Evolutionary conservation across 2,797 vertebrate species (phyloP).

Genomic region (Staurois parvus): DNA sequence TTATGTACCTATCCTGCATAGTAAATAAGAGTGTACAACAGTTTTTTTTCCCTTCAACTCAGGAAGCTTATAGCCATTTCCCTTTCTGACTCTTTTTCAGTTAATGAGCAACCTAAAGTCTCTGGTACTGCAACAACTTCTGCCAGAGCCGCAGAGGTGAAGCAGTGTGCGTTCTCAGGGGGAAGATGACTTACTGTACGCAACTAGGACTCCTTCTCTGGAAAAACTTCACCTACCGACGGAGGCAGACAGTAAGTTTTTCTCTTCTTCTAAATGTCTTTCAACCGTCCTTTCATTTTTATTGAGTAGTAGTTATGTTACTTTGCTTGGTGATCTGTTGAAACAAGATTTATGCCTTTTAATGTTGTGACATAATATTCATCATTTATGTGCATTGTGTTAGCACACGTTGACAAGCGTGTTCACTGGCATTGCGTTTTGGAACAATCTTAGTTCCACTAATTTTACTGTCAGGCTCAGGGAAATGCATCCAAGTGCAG

Average conservation of each 20-base stretch:
- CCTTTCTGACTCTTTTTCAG: slow-evolving; percentile 65
- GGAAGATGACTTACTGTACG: slow-evolving; percentile 85
- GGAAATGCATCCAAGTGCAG: too few relatives aligned
- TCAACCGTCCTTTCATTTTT: not conserved
- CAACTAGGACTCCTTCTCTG: slow-evolving; percentile 93
- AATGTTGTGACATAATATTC: too few relatives aligned
- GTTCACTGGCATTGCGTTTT: not conserved
- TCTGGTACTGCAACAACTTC: slow-evolving; percentile 68
- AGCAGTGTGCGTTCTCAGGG: slow-evolving; percentile 69
- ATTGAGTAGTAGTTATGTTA: not conserved
- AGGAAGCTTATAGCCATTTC: slow-evolving; percentile 28
- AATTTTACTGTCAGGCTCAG: not conserved
- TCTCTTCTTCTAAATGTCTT: not conserved
- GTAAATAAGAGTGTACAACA: not conserved
- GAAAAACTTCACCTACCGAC: slow-evolving; percentile 96
- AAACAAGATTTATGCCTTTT: too few relatives aligned
- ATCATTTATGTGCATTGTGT: too few relatives aligned
- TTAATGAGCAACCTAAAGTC: slow-evolving; percentile 76
- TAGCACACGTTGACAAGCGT: too few relatives aligned
- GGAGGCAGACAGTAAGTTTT: slow-evolving; percentile 88
- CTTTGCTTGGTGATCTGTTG: not conserved
- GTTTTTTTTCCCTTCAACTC: slow-evolving; percentile 1
- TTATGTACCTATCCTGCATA: slow-evolving; percentile 9
- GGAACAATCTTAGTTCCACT: not conserved
- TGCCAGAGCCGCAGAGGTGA: slow-evolving; percentile 66